A percentile compares a stretch with the other conserved stretches of the same genome.
These are phyloP conservation scores for Erythrolamprus reginae DNA, from an alignment of 2,113 vertebrate genomes.

Conservation along the genomic window DNA sequence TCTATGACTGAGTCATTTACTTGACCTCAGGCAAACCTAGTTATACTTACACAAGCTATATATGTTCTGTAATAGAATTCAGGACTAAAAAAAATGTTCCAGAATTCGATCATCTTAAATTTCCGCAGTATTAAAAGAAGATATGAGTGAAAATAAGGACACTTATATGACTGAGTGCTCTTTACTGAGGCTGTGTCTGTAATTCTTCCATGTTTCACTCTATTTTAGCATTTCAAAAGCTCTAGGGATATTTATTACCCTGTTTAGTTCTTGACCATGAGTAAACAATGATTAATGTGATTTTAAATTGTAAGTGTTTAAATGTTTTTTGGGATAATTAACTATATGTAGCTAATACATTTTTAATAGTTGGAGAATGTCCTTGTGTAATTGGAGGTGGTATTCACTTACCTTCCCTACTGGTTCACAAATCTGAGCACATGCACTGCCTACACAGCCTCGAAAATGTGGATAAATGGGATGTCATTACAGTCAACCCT, in stretches of 20 bases:
- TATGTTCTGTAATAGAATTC: rapidly evolving
- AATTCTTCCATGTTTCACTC: slow-evolving; percentile 17
- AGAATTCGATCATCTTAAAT: background rate
- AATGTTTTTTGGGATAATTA: background rate
- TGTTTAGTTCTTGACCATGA: slow-evolving; percentile 26
- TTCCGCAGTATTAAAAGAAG: background rate
- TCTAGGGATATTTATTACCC: slow-evolving; percentile 44
- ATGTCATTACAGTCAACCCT: too few species aligned
- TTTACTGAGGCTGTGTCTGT: background rate
- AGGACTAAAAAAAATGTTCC: background rate
- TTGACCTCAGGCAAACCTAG: background rate
- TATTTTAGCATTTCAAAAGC: slow-evolving; percentile 32
- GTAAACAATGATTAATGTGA: slow-evolving; percentile 36
- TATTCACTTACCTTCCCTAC: too few species aligned
- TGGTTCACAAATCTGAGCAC: too few species aligned
- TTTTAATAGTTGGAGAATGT: background rate
- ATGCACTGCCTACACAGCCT: too few species aligned
- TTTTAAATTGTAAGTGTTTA: background rate
- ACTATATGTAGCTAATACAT: background rate
- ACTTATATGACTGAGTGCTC: slow-evolving; percentile 17
- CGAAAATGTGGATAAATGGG: too few species aligned
- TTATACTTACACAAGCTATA: background rate
- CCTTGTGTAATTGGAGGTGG: background rate
- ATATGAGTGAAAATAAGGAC: slow-evolving; percentile 24
- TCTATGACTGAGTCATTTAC: slow-evolving; percentile 24